phyloP scores from a whole-genome alignment of 2,797 vertebrate genomes.

The Sebastes iracundus region DNA sequence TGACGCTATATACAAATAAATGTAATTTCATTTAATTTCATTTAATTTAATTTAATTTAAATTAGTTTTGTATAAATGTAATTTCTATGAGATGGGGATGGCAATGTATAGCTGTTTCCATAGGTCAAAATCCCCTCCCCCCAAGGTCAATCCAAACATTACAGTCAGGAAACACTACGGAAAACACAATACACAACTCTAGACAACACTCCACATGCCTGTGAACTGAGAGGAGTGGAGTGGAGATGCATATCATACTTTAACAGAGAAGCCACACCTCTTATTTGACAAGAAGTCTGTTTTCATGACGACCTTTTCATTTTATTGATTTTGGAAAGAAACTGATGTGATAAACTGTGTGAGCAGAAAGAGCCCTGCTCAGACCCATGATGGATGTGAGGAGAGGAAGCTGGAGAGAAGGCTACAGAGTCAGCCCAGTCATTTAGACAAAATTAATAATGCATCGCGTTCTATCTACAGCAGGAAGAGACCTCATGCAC shows the following conservation, averaged over 20 bases:
- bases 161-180: neutral
- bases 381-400: neutral
- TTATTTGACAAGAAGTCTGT: neutral
- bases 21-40: accelerated
- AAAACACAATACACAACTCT: neutral
- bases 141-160: neutral
- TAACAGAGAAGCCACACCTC: neutral
- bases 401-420: constrained; percentile 29
- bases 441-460: constrained; percentile 71
- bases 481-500: constrained; percentile 32
- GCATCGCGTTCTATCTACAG: constrained; percentile 53
- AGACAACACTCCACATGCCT: neutral
- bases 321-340: constrained; percentile 2
- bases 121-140: neutral
- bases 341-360: neutral
- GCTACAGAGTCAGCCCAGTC: constrained; percentile 31
- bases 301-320: constrained; percentile 14
- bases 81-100: neutral
- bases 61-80: neutral
- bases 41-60: no score
- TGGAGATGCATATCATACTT: neutral
- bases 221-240: neutral
- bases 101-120: neutral
- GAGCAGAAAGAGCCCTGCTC: neutral
- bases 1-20: no score